These are phyloP conservation scores for Pollicipes pollicipes DNA, from an alignment of 1,140 invertebrate genomes.

Conservation along the genomic window DNA sequence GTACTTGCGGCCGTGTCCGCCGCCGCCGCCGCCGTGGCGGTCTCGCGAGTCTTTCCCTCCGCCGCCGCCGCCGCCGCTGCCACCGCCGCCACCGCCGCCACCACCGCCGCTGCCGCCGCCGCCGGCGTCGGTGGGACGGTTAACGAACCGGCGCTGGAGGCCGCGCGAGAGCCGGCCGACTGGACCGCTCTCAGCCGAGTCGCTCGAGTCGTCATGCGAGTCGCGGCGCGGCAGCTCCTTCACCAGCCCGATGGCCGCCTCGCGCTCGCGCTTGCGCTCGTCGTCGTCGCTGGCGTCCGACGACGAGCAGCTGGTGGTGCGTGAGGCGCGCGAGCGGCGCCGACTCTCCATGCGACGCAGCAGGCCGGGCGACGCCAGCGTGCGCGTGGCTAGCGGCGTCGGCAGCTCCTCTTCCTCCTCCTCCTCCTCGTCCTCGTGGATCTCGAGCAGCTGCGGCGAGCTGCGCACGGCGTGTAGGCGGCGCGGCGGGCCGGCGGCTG, in stretches of 20 bases:
- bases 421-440: constrained; percentile 44
- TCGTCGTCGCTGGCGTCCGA: constrained; percentile 83
- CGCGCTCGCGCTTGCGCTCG: constrained; percentile 25
- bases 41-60: background rate
- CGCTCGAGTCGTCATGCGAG: constrained; percentile 6
- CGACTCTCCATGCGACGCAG: constrained; percentile 42
- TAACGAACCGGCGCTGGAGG: background rate
- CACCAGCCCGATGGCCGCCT: background rate
- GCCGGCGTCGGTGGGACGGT: background rate
- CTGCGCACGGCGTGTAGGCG: constrained; percentile 32
- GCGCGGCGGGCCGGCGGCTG: constrained; percentile 24
- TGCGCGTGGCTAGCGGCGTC: constrained; percentile 6
- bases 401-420: constrained; percentile 16
- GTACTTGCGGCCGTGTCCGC: background rate
- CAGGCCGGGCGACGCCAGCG: constrained; percentile 23
- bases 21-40: background rate
- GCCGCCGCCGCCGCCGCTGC: too few species aligned
- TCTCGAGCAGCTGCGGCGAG: constrained; percentile 45
- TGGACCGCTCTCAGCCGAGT: background rate
- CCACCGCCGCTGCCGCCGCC: too few species aligned
- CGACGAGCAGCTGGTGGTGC: constrained; percentile 69
- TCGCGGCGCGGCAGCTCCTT: background rate
- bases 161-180: background rate
- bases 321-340: constrained; percentile 36
- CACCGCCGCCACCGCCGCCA: too few species aligned